Evolutionary conservation across 2,113 vertebrate species (phyloP).

Genomic region (Mobula birostris): DNA sequence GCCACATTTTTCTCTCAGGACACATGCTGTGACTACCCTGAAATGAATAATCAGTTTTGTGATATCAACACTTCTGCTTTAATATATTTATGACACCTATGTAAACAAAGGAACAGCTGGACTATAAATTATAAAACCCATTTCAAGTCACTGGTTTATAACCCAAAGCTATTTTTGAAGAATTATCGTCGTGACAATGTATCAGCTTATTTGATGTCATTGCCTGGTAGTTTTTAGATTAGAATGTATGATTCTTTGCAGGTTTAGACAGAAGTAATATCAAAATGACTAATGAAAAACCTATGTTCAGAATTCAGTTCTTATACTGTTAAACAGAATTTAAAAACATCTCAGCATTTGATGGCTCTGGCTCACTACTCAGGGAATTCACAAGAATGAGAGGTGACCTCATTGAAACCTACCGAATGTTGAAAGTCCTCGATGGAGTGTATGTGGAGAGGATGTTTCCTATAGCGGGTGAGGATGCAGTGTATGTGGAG

Average conservation of each 20-base stretch:
- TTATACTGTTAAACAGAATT: not conserved
- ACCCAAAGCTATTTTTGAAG: not conserved
- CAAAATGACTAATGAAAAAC: not conserved
- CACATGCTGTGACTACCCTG: not conserved
- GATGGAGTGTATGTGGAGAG: too few relatives aligned
- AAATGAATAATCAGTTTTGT: not conserved
- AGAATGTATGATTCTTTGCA: not conserved
- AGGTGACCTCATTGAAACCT: too few relatives aligned
- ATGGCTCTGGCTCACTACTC: too few relatives aligned
- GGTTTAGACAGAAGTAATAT: not conserved
- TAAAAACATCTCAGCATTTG: not conserved
- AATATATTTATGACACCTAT: not conserved
- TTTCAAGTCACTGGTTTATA: not conserved
- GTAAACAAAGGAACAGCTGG: not conserved
- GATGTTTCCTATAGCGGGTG: too few relatives aligned
- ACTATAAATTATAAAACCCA: not conserved
- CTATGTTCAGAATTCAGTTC: not conserved
- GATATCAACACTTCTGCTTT: not conserved
- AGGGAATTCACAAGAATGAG: too few relatives aligned
- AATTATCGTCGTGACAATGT: not conserved
- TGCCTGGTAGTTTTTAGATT: not conserved
- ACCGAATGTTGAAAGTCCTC: too few relatives aligned
- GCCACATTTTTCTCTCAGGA: not conserved
- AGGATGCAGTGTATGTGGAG: too few relatives aligned
- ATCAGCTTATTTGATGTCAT: not conserved